Evolutionary conservation across 1,140 invertebrate genomes (phyloP), one percentile per base, ranked within the genome.

Genomic region (Drosophila chauvacae): DNA sequence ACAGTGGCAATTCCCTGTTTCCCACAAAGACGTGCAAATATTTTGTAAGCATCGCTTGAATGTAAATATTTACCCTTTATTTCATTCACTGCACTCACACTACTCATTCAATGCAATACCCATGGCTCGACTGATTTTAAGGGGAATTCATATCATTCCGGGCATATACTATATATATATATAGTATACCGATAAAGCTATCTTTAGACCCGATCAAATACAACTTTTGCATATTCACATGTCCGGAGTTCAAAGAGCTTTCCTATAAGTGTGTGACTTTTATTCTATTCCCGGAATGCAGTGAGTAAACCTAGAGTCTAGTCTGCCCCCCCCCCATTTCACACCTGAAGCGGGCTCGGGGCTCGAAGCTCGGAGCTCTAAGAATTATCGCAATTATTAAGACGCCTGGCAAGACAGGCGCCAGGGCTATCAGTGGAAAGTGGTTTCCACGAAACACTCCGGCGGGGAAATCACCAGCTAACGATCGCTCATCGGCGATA

Each of bases 301-400:
- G 51, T 71, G 64, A 71, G 64, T 68, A 71, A 71, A 69, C 42
- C 13, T 18, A 18, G 20, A 33, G 23, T 39, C 33, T 41, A 33
- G 23, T 39, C 33, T 26, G 26, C 14, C 26, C 44, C 4, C 20
- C 33, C 26, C 44, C 4, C 20, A 23, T 50, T 42, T 69, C 48
- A 55, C 47, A 69, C 63, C 68, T 53, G 30, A 70, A 56, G 48
- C 18, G 20, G 16, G 1, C 14, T 48, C 7, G 20, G 13, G 16
- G 1, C 14, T 48, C 7, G 20, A 7, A 26, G 20, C 18, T 45
- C n/a, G 33, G 14, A 33, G 20, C 20, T 45, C n/a, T 33, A n/a
- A 26, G 50, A 70, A 55, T 68, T 70, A 70, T 70, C 63, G 48
- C 68, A 69, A 69, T 48, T 26, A 48, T 48, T 48, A 56, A 28